Conservation (phyloP, 2,113 vertebrate genomes). For the Ceratotherium simum region DNA sequence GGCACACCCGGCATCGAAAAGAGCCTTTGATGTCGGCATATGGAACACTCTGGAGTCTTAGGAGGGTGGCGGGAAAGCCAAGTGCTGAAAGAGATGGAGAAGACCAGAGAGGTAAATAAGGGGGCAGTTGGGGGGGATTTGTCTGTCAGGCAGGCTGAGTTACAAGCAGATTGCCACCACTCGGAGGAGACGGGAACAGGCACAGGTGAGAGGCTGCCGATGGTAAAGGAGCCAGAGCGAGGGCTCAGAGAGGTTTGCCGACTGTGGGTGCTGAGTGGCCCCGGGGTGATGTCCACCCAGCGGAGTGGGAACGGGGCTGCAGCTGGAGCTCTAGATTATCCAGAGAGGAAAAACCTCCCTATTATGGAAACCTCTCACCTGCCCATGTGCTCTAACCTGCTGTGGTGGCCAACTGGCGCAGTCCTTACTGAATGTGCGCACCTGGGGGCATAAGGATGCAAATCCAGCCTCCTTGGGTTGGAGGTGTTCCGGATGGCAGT, state of each 20-base stretch:
- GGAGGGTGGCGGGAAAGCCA: neutral
- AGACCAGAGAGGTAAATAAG: neutral
- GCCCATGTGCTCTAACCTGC: fast-evolving
- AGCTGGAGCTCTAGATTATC: too few species aligned
- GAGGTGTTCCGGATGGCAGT: fast-evolving
- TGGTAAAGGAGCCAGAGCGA: fast-evolving
- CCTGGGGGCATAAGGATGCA: fast-evolving
- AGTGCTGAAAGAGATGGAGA: fast-evolving
- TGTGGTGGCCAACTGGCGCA: fast-evolving
- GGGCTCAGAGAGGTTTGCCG: fast-evolving
- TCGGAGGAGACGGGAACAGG: too few species aligned
- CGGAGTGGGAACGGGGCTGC: neutral
- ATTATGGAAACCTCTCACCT: fast-evolving
- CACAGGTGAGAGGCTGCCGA: neutral
- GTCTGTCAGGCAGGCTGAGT: fast-evolving
- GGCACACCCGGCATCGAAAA: fast-evolving
- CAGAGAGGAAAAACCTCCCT: neutral
- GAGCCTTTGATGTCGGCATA: neutral
- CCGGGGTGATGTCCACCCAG: neutral
- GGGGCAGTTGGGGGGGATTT: fast-evolving
- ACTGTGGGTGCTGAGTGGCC: fast-evolving
- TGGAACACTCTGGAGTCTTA: fast-evolving
- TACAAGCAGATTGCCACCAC: fast-evolving
- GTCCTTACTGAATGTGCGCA: fast-evolving
- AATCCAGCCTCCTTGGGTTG: fast-evolving